phyloP scores from a whole-genome alignment of 2,113 vertebrate species.

The Xenopus laevis region DNA sequence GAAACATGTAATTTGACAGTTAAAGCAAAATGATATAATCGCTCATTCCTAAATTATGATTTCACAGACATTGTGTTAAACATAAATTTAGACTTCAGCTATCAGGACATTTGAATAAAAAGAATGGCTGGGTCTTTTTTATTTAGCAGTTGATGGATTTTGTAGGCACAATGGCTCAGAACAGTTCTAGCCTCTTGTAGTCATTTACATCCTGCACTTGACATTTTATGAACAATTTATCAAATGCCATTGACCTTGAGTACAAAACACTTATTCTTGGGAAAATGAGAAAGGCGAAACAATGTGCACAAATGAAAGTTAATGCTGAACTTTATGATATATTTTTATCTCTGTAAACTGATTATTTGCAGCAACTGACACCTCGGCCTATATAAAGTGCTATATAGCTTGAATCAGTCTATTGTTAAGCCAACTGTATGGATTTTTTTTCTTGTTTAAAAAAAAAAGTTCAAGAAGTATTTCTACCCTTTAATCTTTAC shows the following conservation, averaged over 20 bases:
- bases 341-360: too few relatives aligned
- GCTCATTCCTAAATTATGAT: neutral
- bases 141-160: slow-evolving; percentile 15
- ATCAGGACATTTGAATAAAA: slow-evolving; percentile 10
- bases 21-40: neutral
- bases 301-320: neutral
- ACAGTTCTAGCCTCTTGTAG: slow-evolving; percentile 5
- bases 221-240: slow-evolving; percentile 15
- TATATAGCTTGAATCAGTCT: too few relatives aligned
- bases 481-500: too few relatives aligned
- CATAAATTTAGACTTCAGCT: neutral
- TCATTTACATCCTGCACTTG: slow-evolving; percentile 31
- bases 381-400: too few relatives aligned
- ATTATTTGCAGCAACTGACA: too few relatives aligned
- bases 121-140: neutral
- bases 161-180: slow-evolving; percentile 21
- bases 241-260: slow-evolving; percentile 3
- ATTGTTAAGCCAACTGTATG: too few relatives aligned
- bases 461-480: too few relatives aligned
- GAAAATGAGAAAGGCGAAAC: neutral
- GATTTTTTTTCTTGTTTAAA: too few relatives aligned
- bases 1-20: too few relatives aligned
- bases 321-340: too few relatives aligned
- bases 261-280: neutral
- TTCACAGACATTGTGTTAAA: neutral